phyloP scores from a whole-genome alignment of 1,140 invertebrate genomes.

The Drosophila suzukii region DNA sequence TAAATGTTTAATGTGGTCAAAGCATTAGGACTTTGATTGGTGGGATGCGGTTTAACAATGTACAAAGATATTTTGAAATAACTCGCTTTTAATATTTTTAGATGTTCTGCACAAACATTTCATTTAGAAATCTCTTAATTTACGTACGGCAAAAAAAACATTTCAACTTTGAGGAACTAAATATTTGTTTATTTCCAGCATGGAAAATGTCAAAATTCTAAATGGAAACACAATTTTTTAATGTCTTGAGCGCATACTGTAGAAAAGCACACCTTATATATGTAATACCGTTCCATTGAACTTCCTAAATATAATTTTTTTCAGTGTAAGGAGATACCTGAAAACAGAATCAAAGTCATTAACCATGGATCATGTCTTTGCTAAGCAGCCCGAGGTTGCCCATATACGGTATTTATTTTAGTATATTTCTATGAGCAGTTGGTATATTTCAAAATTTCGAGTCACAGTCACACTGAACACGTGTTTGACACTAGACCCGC shows the following conservation, averaged over 20 bases:
- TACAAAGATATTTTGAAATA: too few species aligned
- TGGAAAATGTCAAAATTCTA: too few species aligned
- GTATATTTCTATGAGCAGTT: background rate
- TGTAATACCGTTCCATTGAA: background rate
- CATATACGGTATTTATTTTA: background rate
- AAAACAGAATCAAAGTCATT: background rate
- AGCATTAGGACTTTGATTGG: background rate
- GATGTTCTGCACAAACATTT: too few species aligned
- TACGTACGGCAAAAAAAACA: too few species aligned
- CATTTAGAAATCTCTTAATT: too few species aligned
- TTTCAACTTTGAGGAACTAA: too few species aligned
- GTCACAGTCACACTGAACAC: constrained; percentile 27
- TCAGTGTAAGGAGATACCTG: background rate
- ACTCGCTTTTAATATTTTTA: too few species aligned
- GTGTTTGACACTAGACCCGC: constrained; percentile 22
- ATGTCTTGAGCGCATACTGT: too few species aligned
- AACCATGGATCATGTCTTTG: background rate
- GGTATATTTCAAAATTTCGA: background rate
- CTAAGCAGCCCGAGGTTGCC: background rate
- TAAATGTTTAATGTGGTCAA: constrained; percentile 13
- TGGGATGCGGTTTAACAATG: too few species aligned
- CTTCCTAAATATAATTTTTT: background rate
- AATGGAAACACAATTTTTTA: too few species aligned
- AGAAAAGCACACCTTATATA: too few species aligned
- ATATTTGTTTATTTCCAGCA: too few species aligned